A percentile compares a stretch with the other conserved stretches of the same genome.
Evolutionary conservation across 2,113 vertebrate species (phyloP).

Genomic region (Butastur rufipennis): DNA sequence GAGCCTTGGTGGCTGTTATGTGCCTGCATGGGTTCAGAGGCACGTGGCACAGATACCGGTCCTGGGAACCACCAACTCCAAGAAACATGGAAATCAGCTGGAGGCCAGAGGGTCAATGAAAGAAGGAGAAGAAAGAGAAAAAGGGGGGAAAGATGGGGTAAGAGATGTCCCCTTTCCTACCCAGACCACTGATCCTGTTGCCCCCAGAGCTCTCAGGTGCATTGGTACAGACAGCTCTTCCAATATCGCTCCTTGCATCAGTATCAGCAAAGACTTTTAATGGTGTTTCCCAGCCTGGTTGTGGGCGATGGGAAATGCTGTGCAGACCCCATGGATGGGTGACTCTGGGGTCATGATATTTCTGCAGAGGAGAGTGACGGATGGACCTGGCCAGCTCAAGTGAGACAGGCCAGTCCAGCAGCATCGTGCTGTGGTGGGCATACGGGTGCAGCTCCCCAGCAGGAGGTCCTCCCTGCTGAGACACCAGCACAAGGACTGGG

Average conservation of each 20-base stretch:
- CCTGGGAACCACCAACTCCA: neutral
- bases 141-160: neutral
- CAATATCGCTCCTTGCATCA: fast-evolving
- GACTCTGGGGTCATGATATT: neutral
- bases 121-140: neutral
- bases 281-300: neutral
- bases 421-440: neutral
- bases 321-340: neutral
- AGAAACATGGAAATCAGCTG: neutral
- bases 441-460: fast-evolving
- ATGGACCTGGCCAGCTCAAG: neutral
- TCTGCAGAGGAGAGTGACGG: neutral
- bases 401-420: neutral
- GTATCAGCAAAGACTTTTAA: too few relatives aligned
- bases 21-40: neutral
- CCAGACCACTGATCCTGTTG: neutral
- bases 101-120: neutral
- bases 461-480: neutral
- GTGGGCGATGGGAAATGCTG: fast-evolving
- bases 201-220: neutral
- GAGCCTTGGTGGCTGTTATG: neutral
- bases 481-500: neutral
- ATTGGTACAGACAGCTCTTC: neutral
- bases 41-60: fast-evolving
- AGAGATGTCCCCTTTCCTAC: neutral